Conservation (phyloP, 1,140 invertebrate species). For the Cheumatopsyche charites region DNA sequence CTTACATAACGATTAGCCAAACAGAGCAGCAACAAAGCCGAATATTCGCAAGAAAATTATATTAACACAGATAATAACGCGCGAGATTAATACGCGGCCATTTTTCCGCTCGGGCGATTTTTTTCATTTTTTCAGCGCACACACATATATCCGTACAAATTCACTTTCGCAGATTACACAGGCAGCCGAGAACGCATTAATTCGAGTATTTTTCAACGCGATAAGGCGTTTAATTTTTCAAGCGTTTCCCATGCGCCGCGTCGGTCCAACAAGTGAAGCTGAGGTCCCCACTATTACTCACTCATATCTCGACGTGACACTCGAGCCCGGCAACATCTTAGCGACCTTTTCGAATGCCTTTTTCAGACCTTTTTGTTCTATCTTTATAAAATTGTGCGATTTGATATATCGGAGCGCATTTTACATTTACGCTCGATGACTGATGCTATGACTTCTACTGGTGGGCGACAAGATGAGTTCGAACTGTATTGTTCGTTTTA, state of each 20-base stretch:
- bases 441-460: slow-evolving; percentile 37
- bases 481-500: too few relatives aligned
- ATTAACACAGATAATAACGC: too few relatives aligned
- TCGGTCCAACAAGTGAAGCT: slow-evolving; percentile 35
- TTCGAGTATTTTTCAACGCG: background rate
- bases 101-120: too few relatives aligned
- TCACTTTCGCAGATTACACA: background rate
- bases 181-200: background rate
- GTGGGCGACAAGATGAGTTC: background rate
- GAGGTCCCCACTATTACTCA: slow-evolving; percentile 37
- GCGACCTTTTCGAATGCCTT: slow-evolving; percentile 24
- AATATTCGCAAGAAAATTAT: too few relatives aligned
- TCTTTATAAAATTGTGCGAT: slow-evolving; percentile 23
- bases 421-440: slow-evolving; percentile 22
- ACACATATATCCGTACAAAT: too few relatives aligned
- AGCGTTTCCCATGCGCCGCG: too few relatives aligned
- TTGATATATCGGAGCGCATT: background rate
- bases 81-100: too few relatives aligned
- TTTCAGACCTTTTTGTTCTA: slow-evolving; percentile 30
- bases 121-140: too few relatives aligned
- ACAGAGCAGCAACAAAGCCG: too few relatives aligned
- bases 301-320: slow-evolving; percentile 42
- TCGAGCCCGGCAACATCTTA: slow-evolving; percentile 31
- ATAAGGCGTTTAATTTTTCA: background rate
- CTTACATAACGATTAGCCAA: too few relatives aligned